Evolutionary conservation across 2,113 vertebrate species (phyloP).

Genomic region (Ceyx margarethae): DNA sequence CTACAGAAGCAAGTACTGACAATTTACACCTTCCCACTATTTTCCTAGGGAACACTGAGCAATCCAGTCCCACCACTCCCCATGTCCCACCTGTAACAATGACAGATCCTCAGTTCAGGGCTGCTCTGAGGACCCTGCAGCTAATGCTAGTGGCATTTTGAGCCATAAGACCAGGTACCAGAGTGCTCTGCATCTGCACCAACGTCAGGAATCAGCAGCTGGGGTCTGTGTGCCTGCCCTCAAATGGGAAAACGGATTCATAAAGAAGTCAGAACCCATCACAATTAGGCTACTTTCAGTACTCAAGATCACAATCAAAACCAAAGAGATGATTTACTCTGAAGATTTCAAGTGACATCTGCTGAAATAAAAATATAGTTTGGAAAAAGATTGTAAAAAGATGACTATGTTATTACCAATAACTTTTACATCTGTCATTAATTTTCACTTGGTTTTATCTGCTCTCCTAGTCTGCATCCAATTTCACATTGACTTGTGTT

Average conservation of each 20-base stretch:
- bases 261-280: constrained; percentile 2
- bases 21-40: not conserved
- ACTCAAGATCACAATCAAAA: not conserved
- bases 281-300: constrained; percentile 30
- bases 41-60: not conserved
- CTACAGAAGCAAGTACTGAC: not conserved
- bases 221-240: not conserved
- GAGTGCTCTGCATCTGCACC: not conserved
- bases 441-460: constrained; percentile 67
- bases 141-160: not conserved
- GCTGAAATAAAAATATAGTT: constrained; percentile 63
- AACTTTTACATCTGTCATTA: constrained; percentile 69
- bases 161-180: not conserved
- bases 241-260: not conserved
- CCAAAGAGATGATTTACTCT: constrained; percentile 18
- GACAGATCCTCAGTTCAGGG: not conserved
- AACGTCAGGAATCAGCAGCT: not conserved
- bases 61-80: not conserved
- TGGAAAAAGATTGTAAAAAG: constrained; percentile 40
- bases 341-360: constrained; percentile 55
- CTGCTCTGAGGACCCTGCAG: not conserved
- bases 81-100: rapidly evolving
- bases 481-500: constrained; percentile 69
- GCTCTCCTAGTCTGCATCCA: constrained; percentile 43
- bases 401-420: constrained; percentile 26